phyloP scores from a whole-genome alignment of 1,140 invertebrate species.

The Orchestia grillus region DNA sequence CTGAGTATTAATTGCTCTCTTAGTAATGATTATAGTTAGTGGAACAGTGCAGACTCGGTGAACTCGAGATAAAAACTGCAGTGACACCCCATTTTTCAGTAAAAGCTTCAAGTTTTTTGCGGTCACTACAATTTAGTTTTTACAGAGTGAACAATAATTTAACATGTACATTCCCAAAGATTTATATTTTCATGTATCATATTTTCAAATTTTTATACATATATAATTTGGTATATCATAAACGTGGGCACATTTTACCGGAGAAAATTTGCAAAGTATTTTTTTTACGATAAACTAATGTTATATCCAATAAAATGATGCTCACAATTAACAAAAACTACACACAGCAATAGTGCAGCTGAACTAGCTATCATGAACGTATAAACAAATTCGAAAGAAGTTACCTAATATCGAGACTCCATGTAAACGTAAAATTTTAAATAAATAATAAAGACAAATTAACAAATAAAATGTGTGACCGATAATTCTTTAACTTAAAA shows the following conservation, averaged over 20 bases:
- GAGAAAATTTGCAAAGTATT: not conserved
- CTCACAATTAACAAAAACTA: not conserved
- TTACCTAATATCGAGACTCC: not conserved
- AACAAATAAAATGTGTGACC: not conserved
- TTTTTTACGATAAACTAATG: not conserved
- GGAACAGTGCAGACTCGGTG: too few species aligned
- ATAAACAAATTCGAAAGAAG: not conserved
- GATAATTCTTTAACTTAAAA: not conserved
- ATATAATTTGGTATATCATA: not conserved
- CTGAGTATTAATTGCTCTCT: not conserved
- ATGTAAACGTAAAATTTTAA: not conserved
- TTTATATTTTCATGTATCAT: not conserved
- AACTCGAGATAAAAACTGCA: not conserved
- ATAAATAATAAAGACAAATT: not conserved
- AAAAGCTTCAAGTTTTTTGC: not conserved
- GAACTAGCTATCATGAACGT: not conserved
- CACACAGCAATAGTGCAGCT: not conserved
- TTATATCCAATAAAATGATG: not conserved
- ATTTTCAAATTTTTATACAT: too few species aligned
- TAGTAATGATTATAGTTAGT: not conserved
- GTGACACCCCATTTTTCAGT: not conserved
- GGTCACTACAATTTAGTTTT: not conserved
- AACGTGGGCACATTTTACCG: not conserved
- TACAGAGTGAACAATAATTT: not conserved
- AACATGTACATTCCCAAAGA: not conserved